Evolutionary conservation across 2,888 invertebrate species (phyloP), one percentile per base, ranked within the genome.

Genomic region (Monoplex corrugatus): DNA sequence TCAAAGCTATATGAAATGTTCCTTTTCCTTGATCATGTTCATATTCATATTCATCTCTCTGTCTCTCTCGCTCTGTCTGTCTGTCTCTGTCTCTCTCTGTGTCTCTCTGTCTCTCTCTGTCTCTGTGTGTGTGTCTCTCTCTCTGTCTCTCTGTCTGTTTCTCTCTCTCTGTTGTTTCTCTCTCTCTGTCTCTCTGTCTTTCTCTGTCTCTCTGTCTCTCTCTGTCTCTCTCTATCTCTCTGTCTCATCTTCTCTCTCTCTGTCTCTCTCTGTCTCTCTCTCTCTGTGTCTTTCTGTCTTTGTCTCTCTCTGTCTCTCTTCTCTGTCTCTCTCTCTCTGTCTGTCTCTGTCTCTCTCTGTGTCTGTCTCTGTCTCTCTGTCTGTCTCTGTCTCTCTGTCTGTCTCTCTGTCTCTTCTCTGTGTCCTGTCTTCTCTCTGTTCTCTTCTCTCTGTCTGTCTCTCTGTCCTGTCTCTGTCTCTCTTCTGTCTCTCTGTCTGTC

Each of bases 301-400:
- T 50, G 28, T 68, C 6, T 68, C 28, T 68, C 6, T 68, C 28
- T 68, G 28, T 63, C 28, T 63, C 6, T 63, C 28, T 63, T 3
- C 16, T n/a, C n/a, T n/a, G n/a, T n/a, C 83, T 43, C 83, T 83
- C 83, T 83, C 43, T 83, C 83, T 83, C 83, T 83, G 43, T 6
- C 8, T 16, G 50, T 50, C 50, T 13, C 50, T 50, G 50, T 16
- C 10, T 50, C 10, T 50, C 10, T 50, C 10, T 50, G 50, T 50
- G 50, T 50, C 10, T 50, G 50, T 50, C 10, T 50, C 10, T 50
- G 50, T 50, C 10, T 50, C 10, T 50, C 10, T 50, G 50, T 50
- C 10, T 50, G 8, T 50, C 16, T 6, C 16, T 68, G 63, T 68
- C 28, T 3, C 6, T 23, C 28, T 68, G 63, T 50, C 6, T 68